Evolutionary conservation across 2,888 invertebrate genomes (phyloP), one percentile per base, ranked within the genome.

Genomic region (Aspidiotus destructor): DNA sequence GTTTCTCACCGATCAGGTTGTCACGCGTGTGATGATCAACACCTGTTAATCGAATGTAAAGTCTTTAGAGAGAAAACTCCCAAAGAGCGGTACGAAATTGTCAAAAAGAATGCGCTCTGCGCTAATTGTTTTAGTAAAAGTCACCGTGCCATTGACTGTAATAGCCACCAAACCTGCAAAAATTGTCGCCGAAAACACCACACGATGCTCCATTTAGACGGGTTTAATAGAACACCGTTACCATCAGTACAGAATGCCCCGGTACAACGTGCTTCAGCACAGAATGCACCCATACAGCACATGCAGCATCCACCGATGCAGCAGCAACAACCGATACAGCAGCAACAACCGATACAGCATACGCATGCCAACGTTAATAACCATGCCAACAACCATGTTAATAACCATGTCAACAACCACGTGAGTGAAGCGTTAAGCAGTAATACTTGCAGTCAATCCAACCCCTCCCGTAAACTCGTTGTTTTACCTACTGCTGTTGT

Each of bases 11-110:
- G 55, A 17, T 3, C 13, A 3, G 42, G 17, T 17, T 65, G 64
- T 13, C 8, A 28, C 28, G 40, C n/a, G 8, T 65, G 57, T 13
- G 11, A 16, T 28, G 28, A 28, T 28, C 28, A 28, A 28, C 28
- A 65, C 44, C 13, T 65, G 8, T 13, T 65, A 16, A 54, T 65
- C n/a, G 57, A 65, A 7, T 65, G 64, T 10, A 28, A 42, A 13
- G 17, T 8, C 1, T 65, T 65, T 16, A 15, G 17, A 42, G 15
- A 41, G 0, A 57, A 65, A 57, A 42, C 42, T 41, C 57, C 42
- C 2, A n/a, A 41, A 7, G 11, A 65, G 44, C 64, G 57, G 42
- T 57, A 15, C 17, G 8, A 65, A 11, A 9, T 65, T 8, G 15
- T 65, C 1, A 55, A 42, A 57, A n/a, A n/a, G 7, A 65, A 65